Evolutionary conservation across 2,113 vertebrate species (phyloP).

Genomic region (Salminus brasiliensis): DNA sequence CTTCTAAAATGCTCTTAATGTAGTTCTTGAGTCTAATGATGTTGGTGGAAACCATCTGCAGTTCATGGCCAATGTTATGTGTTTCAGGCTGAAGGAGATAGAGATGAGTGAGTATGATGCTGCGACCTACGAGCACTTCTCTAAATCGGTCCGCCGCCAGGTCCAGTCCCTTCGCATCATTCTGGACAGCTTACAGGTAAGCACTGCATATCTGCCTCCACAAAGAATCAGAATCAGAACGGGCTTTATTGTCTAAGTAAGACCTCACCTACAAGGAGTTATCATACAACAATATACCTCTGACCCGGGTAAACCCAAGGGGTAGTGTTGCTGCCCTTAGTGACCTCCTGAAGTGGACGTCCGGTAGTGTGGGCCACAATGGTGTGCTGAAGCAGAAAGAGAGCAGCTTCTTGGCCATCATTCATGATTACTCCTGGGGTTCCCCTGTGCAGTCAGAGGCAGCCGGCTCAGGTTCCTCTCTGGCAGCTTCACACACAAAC

Average conservation of each 20-base stretch:
- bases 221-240: background rate
- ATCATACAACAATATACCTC: conserved; percentile 1
- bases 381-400: background rate
- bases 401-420: background rate
- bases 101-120: conserved; percentile 96
- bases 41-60: background rate
- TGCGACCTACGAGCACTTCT: conserved; percentile 87
- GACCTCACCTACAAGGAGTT: background rate
- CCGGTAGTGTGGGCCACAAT: background rate
- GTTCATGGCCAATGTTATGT: background rate
- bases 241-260: background rate
- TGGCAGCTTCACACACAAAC: background rate
- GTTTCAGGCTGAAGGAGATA: conserved; percentile 88
- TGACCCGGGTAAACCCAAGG: background rate
- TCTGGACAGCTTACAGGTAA: conserved; percentile 93
- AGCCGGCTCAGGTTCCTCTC: conserved; percentile 32
- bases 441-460: conserved; percentile 23
- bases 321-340: conserved; percentile 12
- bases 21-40: background rate
- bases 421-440: conserved; percentile 14
- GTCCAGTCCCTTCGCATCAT: conserved; percentile 92
- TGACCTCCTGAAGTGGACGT: conserved; percentile 28
- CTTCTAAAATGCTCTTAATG: background rate
- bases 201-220: background rate
- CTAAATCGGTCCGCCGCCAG: conserved; percentile 85